Percentiles rank a stretch among this genome's conserved stretches.
Conservation (phyloP, 2,113 vertebrate species). For the Pristiophorus japonicus region DNA sequence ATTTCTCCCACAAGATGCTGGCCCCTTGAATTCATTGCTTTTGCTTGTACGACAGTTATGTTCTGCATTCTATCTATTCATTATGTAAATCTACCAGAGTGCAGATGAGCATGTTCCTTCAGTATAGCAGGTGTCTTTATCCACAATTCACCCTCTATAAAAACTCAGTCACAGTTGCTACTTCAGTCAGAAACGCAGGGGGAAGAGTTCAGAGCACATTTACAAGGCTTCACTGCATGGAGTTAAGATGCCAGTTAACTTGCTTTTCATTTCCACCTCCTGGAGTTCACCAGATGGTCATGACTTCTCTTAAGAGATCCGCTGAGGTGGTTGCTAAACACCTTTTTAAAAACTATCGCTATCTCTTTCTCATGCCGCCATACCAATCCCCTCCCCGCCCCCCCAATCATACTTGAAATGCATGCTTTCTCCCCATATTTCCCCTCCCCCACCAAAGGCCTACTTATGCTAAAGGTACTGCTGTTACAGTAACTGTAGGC, state of each 20-base stretch:
- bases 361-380: not conserved
- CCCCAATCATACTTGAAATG: not conserved
- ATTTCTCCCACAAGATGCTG: not conserved
- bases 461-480: not conserved
- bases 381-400: not conserved
- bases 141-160: not conserved
- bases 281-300: not conserved
- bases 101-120: not conserved
- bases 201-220: not conserved
- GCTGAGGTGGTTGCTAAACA: not conserved
- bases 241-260: not conserved
- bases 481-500: not conserved
- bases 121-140: not conserved
- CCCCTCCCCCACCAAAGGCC: not conserved
- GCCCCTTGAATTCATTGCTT: not conserved
- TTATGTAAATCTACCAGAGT: not conserved
- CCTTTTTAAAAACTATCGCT: not conserved
- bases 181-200: not conserved
- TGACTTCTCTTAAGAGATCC: not conserved
- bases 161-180: not conserved
- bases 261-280: not conserved
- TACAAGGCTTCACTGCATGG: not conserved
- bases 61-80: not conserved
- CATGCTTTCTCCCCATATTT: not conserved
- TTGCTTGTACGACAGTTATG: not conserved